A percentile compares a stretch with the other conserved stretches of the same genome.
Evolutionary conservation across 2,797 vertebrate species (phyloP).

Genomic region (Hafferia zeledoni): DNA sequence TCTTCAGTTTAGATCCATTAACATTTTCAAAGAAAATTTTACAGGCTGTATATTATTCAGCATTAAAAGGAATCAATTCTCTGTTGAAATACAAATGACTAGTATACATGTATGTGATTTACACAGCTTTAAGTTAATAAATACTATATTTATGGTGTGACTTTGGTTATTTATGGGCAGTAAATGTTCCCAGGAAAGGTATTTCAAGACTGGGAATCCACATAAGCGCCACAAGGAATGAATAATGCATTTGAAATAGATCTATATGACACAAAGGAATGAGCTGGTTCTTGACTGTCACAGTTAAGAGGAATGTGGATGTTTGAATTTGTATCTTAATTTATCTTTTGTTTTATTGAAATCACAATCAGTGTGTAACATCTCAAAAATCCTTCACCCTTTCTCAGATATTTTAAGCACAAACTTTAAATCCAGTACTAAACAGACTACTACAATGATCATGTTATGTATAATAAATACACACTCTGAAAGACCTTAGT

Average conservation of each 20-base stretch:
- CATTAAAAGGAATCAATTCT: not conserved
- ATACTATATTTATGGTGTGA: not conserved
- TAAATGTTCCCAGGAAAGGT: not conserved
- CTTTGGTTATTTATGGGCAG: not conserved
- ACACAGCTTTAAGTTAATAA: not conserved
- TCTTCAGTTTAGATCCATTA: not conserved
- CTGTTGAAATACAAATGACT: not conserved
- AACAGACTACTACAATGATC: not conserved
- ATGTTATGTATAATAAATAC: not conserved
- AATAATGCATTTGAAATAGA: not conserved
- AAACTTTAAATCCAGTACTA: not conserved
- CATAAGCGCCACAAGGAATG: not conserved
- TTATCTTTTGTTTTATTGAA: not conserved
- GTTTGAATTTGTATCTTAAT: not conserved
- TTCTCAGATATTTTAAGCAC: not conserved
- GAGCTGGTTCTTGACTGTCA: not conserved
- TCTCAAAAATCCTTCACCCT: not conserved
- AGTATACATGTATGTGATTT: not conserved
- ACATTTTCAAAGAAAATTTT: not conserved
- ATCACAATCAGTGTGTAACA: not conserved
- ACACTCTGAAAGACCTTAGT: not conserved
- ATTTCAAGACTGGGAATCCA: not conserved
- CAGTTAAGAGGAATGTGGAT: not conserved
- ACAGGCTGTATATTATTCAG: not conserved
- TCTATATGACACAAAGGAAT: not conserved